Evolutionary conservation across 2,888 invertebrate genomes (phyloP).

Genomic region (Embidobia sp.): DNA sequence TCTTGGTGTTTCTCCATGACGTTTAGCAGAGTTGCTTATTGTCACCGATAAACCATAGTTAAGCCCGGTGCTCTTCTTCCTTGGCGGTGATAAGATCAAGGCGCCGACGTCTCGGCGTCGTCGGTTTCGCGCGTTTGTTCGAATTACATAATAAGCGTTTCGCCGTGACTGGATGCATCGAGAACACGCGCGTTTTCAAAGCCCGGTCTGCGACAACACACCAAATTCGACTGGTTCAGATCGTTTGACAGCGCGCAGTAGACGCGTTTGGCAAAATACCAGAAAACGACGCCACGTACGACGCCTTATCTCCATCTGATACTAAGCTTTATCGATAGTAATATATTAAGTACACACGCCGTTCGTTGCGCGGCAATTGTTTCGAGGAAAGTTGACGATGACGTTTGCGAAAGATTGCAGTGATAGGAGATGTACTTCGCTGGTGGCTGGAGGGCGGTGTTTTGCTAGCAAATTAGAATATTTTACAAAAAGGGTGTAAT

Average conservation of each 20-base stretch:
- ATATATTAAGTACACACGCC: slow-evolving; percentile 61
- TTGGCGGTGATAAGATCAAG: slow-evolving; percentile 23
- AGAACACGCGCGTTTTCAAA: slow-evolving; percentile 34
- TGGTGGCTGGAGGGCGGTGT: no score
- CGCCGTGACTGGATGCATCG: slow-evolving; percentile 43
- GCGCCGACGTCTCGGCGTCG: slow-evolving; percentile 23
- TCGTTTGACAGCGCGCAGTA: slow-evolving; percentile 50
- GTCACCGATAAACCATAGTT: slow-evolving; percentile 52
- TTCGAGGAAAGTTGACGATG: slow-evolving; percentile 42
- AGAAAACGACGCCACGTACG: slow-evolving; percentile 57
- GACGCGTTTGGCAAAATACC: slow-evolving; percentile 62
- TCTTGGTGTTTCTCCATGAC: slow-evolving; percentile 50
- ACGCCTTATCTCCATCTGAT: slow-evolving; percentile 61
- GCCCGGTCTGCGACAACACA: slow-evolving; percentile 39
- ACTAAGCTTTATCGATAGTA: slow-evolving; percentile 61
- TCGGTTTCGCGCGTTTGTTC: slow-evolving; percentile 25
- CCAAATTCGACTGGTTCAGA: slow-evolving; percentile 35
- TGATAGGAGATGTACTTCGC: slow-evolving; percentile 15
- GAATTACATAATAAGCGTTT: slow-evolving; percentile 50
- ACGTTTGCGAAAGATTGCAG: slow-evolving; percentile 36
- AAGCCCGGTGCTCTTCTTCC: slow-evolving; percentile 14
- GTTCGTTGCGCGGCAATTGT: slow-evolving; percentile 47
- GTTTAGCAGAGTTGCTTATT: slow-evolving; percentile 1
- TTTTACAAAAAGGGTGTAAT: background rate
- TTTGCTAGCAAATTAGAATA: no score